Base-by-base conservation (phyloP, 35 echinoderm and acorn worm genomes). In the Chiridota heheva region DNA sequence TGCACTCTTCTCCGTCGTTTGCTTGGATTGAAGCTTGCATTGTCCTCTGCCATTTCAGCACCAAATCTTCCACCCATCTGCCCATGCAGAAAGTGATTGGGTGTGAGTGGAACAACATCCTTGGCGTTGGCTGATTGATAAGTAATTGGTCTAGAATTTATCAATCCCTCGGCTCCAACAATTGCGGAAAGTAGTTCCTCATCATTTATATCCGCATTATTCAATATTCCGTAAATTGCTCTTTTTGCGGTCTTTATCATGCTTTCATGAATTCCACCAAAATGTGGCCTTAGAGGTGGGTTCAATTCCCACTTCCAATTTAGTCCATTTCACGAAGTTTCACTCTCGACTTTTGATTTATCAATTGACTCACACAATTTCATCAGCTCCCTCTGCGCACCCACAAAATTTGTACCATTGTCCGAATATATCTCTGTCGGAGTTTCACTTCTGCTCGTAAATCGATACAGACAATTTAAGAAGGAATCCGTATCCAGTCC, bases 381-480 rank as follows among this genome's bases (percentile, higher is more conserved):
- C 28, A 28, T 49, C 16, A 77, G 30, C 39, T 77, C 45, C 13
- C 34, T 77, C 28, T 77, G 27, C 5, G 73, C 46, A 8, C 12
- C 51, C 20, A 72, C 49, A 46, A 84, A 84, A 62, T 84, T 84
- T 10, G 67, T 60, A 31, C 66, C 82, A 25, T 60, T 84, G 27
- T 84, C 67, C 15, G 44, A 32, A 4, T 55, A 49, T 20, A 76
- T 55, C 35, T 20, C 34, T 4, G 13, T 8, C n/a, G 43, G 72
- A 24, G 8, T 20, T 71, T 76, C 82, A 20, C 89, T 36, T 58
- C 82, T 76, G 40, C 72, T 55, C 17, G 72, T 81, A 53, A 85
- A 85, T 26, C 89, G 45, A 44, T 60, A 51, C 2, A 86, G 27
- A 12, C 73, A 81, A 69, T 81, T 80, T 2, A 90, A 63, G 69